Evolutionary conservation across 1,140 invertebrate species (phyloP).

Genomic region (Drosophila bocqueti): DNA sequence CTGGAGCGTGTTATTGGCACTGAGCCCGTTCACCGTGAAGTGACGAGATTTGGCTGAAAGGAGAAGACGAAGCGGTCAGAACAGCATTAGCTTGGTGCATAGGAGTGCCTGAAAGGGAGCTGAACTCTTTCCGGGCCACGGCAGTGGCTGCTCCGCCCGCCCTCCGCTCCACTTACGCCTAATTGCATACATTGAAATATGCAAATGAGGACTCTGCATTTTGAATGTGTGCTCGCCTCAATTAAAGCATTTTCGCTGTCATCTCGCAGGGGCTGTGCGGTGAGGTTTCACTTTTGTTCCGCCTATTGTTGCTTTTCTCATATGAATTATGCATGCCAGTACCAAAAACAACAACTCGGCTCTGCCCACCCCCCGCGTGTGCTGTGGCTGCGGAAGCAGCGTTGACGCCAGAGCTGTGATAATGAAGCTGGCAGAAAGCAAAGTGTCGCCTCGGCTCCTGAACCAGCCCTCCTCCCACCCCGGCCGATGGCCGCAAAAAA

Average conservation of each 20-base stretch:
- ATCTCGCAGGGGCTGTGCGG: slow-evolving; percentile 43
- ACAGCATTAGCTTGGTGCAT: slow-evolving; percentile 2
- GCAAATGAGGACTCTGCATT: slow-evolving; percentile 56
- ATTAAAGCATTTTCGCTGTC: slow-evolving; percentile 79
- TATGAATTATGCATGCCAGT: slow-evolving; percentile 83
- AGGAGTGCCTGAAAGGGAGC: slow-evolving; percentile 28
- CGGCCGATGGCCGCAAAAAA: slow-evolving; percentile 46
- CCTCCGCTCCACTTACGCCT: slow-evolving; percentile 41
- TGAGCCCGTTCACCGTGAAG: slow-evolving; percentile 81
- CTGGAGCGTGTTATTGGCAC: slow-evolving; percentile 79
- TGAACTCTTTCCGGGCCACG: slow-evolving; percentile 48
- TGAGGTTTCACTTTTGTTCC: slow-evolving; percentile 73
- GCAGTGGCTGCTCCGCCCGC: slow-evolving; percentile 9
- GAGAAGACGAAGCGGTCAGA: slow-evolving; percentile 14
- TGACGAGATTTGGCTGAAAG: slow-evolving; percentile 80
- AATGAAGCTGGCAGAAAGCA: slow-evolving; percentile 76
- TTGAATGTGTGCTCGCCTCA: slow-evolving; percentile 51
- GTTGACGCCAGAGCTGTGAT: slow-evolving; percentile 84
- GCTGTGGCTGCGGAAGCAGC: slow-evolving; percentile 71
- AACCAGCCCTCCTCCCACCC: slow-evolving; percentile 2
- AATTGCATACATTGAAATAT: slow-evolving; percentile 84
- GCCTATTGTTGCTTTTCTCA: slow-evolving; percentile 84
- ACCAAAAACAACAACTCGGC: slow-evolving; percentile 51
- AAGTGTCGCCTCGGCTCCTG: slow-evolving; percentile 63
- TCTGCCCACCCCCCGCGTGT: not conserved